Conservation (phyloP, 2,797 vertebrate species). For the Onychomys leucogaster region DNA sequence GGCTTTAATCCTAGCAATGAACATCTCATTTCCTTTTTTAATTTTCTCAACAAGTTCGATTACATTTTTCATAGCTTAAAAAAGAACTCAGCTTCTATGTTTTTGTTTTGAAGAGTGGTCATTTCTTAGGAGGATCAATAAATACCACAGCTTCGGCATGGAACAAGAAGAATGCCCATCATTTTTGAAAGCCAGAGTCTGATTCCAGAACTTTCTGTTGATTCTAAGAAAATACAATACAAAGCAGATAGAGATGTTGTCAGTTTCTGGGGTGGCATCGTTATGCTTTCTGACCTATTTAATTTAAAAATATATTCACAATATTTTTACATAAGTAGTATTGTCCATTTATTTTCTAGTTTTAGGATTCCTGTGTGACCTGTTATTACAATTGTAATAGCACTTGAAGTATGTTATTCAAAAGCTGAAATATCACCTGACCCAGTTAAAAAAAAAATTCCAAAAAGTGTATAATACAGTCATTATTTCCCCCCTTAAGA, state of each 20-base stretch:
- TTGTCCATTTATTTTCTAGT: not conserved
- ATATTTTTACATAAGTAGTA: conserved; percentile 34
- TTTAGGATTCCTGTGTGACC: not conserved
- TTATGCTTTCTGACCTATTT: not conserved
- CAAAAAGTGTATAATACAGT: not conserved
- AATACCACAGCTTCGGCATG: not conserved
- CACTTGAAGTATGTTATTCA: conserved; percentile 11
- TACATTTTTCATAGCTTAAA: conserved; percentile 36
- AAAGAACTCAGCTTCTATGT: not conserved
- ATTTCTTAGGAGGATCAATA: not conserved
- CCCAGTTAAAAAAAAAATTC: conserved; percentile 13
- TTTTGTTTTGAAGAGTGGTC: conserved; percentile 42
- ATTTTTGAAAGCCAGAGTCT: conserved; percentile 34
- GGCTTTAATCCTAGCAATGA: conserved; percentile 30
- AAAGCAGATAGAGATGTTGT: not conserved
- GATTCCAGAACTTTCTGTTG: conserved; percentile 1
- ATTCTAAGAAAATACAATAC: not conserved
- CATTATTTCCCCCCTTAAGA: not conserved
- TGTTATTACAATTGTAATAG: not conserved
- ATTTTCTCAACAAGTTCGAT: conserved; percentile 28
- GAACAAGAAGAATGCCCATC: not conserved
- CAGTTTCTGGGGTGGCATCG: not conserved
- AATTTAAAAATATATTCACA: not conserved
- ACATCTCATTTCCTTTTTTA: not conserved
- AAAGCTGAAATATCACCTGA: not conserved